phyloP scores from a whole-genome alignment of 2,888 invertebrate genomes.

The Monochamus alternatus region DNA sequence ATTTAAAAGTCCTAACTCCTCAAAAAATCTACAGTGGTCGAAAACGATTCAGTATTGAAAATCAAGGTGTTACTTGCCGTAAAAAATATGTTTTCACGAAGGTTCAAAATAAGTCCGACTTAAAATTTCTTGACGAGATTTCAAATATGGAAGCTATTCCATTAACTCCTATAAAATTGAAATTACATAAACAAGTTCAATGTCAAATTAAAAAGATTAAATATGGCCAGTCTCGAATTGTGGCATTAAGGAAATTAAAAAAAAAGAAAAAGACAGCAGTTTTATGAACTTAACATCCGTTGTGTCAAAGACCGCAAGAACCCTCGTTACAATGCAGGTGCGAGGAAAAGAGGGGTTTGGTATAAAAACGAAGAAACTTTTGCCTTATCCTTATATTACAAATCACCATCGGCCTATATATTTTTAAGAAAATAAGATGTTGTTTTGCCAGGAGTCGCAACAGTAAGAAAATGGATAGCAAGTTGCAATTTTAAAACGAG shows the following conservation, averaged over 20 bases:
- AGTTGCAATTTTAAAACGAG: conserved; percentile 25
- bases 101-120: not conserved
- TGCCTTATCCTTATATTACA: conserved; percentile 16
- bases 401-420: conserved; percentile 10
- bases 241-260: not conserved
- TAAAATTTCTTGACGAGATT: not conserved
- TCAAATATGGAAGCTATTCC: not conserved
- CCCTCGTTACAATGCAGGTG: conserved; percentile 9
- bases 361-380: conserved; percentile 7
- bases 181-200: not conserved
- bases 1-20: not conserved
- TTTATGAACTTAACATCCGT: not conserved
- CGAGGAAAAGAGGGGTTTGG: conserved; percentile 14
- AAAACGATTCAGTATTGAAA: not conserved
- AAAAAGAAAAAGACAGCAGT: not conserved
- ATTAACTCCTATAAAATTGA: too few relatives aligned
- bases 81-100: too few relatives aligned
- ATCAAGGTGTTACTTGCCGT: not conserved
- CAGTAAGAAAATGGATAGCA: conserved; percentile 19
- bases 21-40: not conserved
- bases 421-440: conserved; percentile 22
- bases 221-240: not conserved
- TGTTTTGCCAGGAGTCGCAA: conserved; percentile 25
- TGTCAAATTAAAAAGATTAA: not conserved
- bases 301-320: conserved; percentile 3